Base-by-base conservation (phyloP, 1,140 invertebrate genomes). In the Drosophila sucinea region DNA sequence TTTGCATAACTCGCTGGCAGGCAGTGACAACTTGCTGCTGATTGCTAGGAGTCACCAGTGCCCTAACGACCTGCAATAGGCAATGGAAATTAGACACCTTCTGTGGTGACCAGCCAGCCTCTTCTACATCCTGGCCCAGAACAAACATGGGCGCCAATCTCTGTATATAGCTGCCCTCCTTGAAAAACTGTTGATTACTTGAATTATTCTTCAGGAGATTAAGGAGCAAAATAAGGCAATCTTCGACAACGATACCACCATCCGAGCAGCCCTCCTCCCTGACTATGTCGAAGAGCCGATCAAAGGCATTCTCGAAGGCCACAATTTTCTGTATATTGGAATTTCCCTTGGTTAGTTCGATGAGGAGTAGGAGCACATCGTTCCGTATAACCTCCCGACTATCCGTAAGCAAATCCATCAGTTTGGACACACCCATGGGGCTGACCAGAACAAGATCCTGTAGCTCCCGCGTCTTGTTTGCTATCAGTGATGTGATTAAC, bases 251-350 rank as follows among this genome's bases (percentile, higher is more conserved):
- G 65, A 99, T 98, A 32, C 98, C 98, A 61, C 98, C 98, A 93
- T 99, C 98, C 27, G 96, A 96, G 78, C 95, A 96, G 54, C 98
- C 98, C 93, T 99, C 99, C 78, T 97, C 96, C 1, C 93, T 93
- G 29, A 99, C 97, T 33, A 99, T 98, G 90, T 98, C 97, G 80
- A 99, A 97, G 40, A 99, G 93, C 75, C 97, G 94, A 93, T 99
- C 98, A 92, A 99, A 99, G 0, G 98, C 98, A 93, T 99, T 99
- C 93, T 99, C 98, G 93, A 99, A 99, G 0, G 98, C 99, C 3
- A 99, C 98, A 86, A 99, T 99, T 93, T 99, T 99, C 92, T 99
- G 99, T 81, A 99, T 98, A 92, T 99, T 99, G 0, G 98, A 96
- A 94, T 99, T 99, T 4, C 96, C 76, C 93, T 98, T 98, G 0